Evolutionary conservation across 2,113 vertebrate species (phyloP).

Genomic region (Morone saxatilis): DNA sequence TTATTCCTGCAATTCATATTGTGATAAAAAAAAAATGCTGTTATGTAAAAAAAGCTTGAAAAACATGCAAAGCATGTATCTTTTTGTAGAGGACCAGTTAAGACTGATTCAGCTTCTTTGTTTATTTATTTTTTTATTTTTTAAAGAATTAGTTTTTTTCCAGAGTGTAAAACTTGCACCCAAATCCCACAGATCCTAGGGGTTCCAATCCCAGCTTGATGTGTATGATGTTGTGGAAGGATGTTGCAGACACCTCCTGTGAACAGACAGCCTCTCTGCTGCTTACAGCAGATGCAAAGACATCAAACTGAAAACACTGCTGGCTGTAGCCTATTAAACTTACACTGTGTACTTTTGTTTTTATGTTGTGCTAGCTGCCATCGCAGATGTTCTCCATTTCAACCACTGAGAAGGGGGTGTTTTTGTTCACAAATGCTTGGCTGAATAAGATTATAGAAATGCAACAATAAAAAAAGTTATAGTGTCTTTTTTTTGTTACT

Average conservation of each 20-base stretch:
- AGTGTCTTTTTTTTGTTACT: neutral
- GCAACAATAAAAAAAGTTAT: neutral
- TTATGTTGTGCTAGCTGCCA: slow-evolving; percentile 32
- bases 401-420: slow-evolving; percentile 4
- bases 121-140: neutral
- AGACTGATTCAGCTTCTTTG: slow-evolving; percentile 11
- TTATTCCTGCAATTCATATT: neutral
- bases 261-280: slow-evolving; percentile 55
- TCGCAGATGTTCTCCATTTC: slow-evolving; percentile 48
- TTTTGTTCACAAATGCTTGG: slow-evolving; percentile 22
- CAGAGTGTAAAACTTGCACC: slow-evolving; percentile 25
- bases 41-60: neutral
- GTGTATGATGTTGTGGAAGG: slow-evolving; percentile 52
- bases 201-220: slow-evolving; percentile 59
- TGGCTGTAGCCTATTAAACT: slow-evolving; percentile 56
- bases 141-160: slow-evolving; percentile 7
- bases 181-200: slow-evolving; percentile 22
- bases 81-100: slow-evolving; percentile 14
- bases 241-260: slow-evolving; percentile 60
- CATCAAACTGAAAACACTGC: slow-evolving; percentile 63
- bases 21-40: neutral
- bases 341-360: slow-evolving; percentile 46
- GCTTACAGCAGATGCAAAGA: slow-evolving; percentile 59
- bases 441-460: slow-evolving; percentile 10
- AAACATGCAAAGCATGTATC: neutral